Base-by-base conservation (phyloP, 1,140 invertebrate genomes). In the Scaptomyza hsui region DNA sequence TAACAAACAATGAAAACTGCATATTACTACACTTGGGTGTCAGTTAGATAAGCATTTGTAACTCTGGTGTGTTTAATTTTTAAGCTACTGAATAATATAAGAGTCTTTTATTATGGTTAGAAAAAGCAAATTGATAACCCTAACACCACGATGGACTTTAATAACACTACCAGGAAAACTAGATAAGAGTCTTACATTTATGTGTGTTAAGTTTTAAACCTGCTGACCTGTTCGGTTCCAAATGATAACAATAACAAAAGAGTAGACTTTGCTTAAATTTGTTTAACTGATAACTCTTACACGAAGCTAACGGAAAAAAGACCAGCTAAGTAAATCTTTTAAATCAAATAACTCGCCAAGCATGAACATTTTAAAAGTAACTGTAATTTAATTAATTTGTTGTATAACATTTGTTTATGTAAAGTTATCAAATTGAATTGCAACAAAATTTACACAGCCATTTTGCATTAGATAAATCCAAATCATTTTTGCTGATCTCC, bases 401-500 rank as follows among this genome's bases (percentile, higher is more conserved):
- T 52, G 13, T 18, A 52, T 13, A 52, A 52, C 7, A n/a, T 9
- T 52, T 19, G 49, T 51, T 51, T 12, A 35, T n/a, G 12, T 7
- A 16, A 44, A 56, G 16, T 21, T n/a, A 21, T 60, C n/a, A 37
- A 35, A 0, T 32, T 5, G 21, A 24, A 16, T 37, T 15, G 26
- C 13, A 3, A n/a, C 3, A 0, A 4, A 60, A 45, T 48, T 15
- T 61, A 39, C 29, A 7, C 41, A 45, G n/a, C 10, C 18, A 18
- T 24, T 61, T 61, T 45, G 12, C 24, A 45, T 61, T 61, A 45
- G 47, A 19, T 44, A 15, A 10, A 51, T 18, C 7, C 26, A 16
- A 60, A 49, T 62, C 35, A 32, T 29, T 52, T 64, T 39, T 42
- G 42, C 24, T 10, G 26, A 64, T 55, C 61, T 62, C 4, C 9